A percentile compares a stretch with the other conserved stretches of the same genome.
Conservation (phyloP, 2,888 invertebrate genomes). For the Hirtodrosophila cameraria region DNA sequence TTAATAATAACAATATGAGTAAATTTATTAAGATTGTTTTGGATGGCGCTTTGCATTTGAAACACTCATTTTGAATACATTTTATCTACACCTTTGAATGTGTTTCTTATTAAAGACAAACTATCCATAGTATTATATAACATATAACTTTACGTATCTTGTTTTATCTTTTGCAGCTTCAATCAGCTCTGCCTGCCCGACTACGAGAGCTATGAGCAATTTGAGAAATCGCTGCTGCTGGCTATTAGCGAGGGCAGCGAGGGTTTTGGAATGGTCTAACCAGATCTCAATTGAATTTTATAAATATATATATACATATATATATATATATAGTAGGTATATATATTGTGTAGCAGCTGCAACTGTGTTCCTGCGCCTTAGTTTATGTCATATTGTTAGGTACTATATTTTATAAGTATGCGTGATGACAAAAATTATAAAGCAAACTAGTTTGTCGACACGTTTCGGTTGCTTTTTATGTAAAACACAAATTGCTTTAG, state of each 20-base stretch:
- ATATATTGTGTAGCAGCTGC: conserved; percentile 50
- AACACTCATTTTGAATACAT: no score
- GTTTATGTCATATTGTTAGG: conserved; percentile 18
- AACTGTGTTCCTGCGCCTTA: conserved; percentile 74
- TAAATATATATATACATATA: conserved; percentile 3
- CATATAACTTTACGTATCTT: neutral
- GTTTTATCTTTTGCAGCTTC: conserved; percentile 87
- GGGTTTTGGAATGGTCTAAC: conserved; percentile 90
- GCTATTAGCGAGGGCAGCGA: conserved; percentile 98
- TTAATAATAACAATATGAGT: no score
- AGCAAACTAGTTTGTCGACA: conserved; percentile 12
- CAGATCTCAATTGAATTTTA: conserved; percentile 3
- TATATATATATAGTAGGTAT: conserved; percentile 1
- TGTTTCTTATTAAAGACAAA: no score
- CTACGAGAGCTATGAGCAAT: conserved; percentile 96
- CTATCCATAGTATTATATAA: no score
- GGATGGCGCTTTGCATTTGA: no score
- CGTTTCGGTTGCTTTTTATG: conserved; percentile 28
- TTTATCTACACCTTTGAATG: no score
- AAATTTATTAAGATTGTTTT: no score
- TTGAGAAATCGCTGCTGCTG: conserved; percentile 94
- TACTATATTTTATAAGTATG: conserved; percentile 26
- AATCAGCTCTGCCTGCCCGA: conserved; percentile 98
- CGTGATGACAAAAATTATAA: conserved; percentile 17
- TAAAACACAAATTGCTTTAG: conserved; percentile 10